Conservation (phyloP, 2,797 vertebrate species). For the Cheirogaleus major region DNA sequence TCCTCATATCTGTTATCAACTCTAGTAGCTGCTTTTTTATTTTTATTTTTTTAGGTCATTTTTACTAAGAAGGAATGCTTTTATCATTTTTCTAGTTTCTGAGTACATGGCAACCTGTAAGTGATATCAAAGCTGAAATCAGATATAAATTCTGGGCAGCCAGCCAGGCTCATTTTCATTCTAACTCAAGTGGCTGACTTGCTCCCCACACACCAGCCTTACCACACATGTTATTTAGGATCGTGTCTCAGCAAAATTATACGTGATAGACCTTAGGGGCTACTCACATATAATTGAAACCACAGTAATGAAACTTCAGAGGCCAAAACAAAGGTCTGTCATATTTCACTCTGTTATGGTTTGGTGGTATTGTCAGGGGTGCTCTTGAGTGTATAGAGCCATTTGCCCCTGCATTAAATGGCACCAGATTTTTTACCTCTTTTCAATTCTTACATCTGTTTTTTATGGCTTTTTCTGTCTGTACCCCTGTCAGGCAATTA, state of each 20-base stretch:
- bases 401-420: neutral
- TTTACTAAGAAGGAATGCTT: conserved; percentile 16
- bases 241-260: neutral
- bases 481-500: neutral
- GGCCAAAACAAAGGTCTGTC: neutral
- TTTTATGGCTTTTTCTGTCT: neutral
- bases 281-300: neutral
- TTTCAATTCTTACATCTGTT: conserved; percentile 19
- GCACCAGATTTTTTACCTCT: neutral
- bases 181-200: neutral
- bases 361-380: neutral
- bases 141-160: neutral
- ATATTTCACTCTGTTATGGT: neutral
- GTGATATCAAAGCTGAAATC: conserved; percentile 17
- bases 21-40: neutral
- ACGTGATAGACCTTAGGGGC: neutral
- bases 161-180: neutral
- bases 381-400: neutral
- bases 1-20: neutral
- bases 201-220: neutral
- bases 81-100: conserved; percentile 24
- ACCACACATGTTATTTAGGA: neutral
- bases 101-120: neutral
- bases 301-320: neutral
- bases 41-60: neutral